A percentile compares a stretch with the other conserved stretches of the same genome.
phyloP scores from a whole-genome alignment of 2,797 vertebrate species.

The Columba guinea region DNA sequence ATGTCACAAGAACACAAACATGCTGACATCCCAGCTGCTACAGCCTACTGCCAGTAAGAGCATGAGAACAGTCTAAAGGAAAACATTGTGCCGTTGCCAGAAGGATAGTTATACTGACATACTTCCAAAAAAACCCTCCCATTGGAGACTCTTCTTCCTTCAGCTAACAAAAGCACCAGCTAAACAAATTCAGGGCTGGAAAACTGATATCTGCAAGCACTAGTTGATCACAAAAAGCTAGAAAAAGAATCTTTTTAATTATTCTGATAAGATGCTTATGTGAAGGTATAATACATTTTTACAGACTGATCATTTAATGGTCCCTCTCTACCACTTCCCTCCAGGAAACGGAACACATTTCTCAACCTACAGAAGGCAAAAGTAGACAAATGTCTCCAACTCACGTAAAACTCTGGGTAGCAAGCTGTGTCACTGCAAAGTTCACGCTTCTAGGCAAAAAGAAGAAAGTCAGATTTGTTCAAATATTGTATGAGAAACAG shows the following conservation, averaged over 20 bases:
- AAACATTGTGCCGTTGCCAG: conserved; percentile 20
- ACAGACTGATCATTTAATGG: background rate
- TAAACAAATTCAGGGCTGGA: background rate
- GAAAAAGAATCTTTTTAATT: background rate
- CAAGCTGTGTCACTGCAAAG: background rate
- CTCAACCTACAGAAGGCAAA: background rate
- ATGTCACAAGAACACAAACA: conserved; percentile 38
- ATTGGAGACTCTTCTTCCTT: conserved; percentile 2
- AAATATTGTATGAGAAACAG: background rate
- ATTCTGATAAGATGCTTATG: background rate
- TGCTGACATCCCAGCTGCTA: conserved; percentile 41
- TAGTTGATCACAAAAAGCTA: background rate
- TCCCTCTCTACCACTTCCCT: background rate
- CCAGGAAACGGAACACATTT: background rate
- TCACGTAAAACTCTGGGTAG: background rate
- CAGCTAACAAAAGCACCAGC: background rate
- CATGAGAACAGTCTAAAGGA: conserved; percentile 35
- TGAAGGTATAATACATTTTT: background rate
- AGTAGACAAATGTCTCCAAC: background rate
- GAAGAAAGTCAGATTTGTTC: background rate
- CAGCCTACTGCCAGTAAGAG: conserved; percentile 27
- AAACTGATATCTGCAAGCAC: background rate
- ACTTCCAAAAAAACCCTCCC: background rate
- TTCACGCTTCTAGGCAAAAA: background rate
- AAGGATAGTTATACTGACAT: conserved; percentile 27